These are phyloP conservation scores for Sparus aurata DNA, from an alignment of 2,797 vertebrate species.

Conservation along the genomic window DNA sequence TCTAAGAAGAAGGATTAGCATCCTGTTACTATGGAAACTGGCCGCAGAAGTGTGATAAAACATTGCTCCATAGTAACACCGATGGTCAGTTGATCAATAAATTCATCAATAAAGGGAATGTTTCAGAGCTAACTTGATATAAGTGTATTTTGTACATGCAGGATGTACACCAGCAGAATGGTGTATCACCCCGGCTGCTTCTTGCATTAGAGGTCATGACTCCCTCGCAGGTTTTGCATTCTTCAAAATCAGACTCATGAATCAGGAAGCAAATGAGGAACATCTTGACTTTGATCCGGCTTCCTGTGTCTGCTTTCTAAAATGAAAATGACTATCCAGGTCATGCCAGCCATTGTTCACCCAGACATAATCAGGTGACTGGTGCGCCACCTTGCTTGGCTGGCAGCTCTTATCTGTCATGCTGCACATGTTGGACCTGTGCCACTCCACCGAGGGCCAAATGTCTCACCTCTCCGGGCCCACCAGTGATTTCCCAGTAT, in stretches of 20 bases:
- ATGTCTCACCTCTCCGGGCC: constrained; percentile 32
- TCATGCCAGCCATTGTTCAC: not conserved
- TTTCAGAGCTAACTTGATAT: not conserved
- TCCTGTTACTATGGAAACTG: no score
- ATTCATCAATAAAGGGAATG: not conserved
- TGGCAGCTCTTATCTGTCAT: constrained; percentile 13
- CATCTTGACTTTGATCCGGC: not conserved
- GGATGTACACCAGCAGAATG: not conserved
- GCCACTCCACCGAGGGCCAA: constrained; percentile 26
- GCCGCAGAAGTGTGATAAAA: not conserved
- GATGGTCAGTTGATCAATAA: no score
- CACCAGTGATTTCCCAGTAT: constrained; percentile 17
- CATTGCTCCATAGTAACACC: not conserved
- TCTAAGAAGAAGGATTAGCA: no score
- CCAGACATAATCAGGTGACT: constrained; percentile 10
- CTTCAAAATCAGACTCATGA: constrained; percentile 13
- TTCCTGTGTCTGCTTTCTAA: constrained; percentile 17
- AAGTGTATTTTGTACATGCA: not conserved
- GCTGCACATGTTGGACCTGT: constrained; percentile 25
- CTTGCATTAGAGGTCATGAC: not conserved
- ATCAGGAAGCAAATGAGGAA: constrained; percentile 16
- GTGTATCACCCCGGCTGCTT: not conserved
- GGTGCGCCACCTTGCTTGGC: constrained; percentile 11
- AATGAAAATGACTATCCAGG: constrained; percentile 4
- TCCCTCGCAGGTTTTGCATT: constrained; percentile 5